Base-by-base conservation (phyloP, 2,113 vertebrate genomes). In the Delphinus delphis region DNA sequence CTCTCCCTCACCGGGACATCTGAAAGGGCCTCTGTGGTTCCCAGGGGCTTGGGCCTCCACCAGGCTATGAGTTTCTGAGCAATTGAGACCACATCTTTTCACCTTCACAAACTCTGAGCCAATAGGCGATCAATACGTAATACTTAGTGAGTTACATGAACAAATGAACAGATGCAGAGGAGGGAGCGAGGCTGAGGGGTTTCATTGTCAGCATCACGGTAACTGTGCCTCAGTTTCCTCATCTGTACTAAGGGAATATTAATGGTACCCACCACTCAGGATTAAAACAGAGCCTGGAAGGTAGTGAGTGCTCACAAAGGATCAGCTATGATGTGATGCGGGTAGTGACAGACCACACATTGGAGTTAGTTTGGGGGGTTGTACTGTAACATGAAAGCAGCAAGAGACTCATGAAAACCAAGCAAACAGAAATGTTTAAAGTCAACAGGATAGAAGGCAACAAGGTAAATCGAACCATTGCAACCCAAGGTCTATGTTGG, bases 151-250 rank as follows among this genome's bases (percentile, higher is more conserved):
- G 60, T n/a, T 28, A 60, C 67, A 12, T 26, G 33, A 73, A 14
- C 12, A 53, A 47, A 41, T 5, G 28, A 83, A 33, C 9, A 65
- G 44, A 17, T 6, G 2, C 13, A 12, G 44, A 25, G 10, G 33
- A 9, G 62, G 13, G 17, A 21, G 47, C 0, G 3, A 47, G 17
- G 23, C 28, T 11, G 71, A 21, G 6, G 8, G 23, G 38, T 33
- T 1, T 1, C 0, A 9, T 1, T 0, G 2, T 23, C 62, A 21
- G 60, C 65, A 3, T 38, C 3, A 0, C 0, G 17, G n/a, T 5
- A 0, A 5, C 8, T 0, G 47, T 5, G 65, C 67, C 87, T 92
- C 80, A 0, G 38, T 44, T 36, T 70, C 87, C 28, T 4, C 36
- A 1, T 4, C 28, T 17, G 50, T 21, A n/a, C 62, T 60, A 17